Evolutionary conservation across 2,888 invertebrate genomes (phyloP), one percentile per base, ranked within the genome.

Genomic region (Chaetogeoica ovagalla): DNA sequence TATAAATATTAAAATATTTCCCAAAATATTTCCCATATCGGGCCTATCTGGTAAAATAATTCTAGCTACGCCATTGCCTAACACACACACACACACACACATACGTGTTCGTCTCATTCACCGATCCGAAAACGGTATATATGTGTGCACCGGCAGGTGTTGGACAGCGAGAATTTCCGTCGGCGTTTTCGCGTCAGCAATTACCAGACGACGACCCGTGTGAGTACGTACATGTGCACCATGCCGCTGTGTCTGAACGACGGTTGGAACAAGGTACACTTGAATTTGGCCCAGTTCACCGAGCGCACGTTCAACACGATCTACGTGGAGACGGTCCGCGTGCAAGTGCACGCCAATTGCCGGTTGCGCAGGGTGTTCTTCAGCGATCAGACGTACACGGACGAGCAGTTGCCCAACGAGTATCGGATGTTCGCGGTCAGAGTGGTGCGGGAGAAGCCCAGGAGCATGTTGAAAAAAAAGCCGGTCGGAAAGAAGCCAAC

Each of bases 301-400:
- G 11, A 39, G 2, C 5, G 13, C 39, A 13, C 39, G 55, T 74
- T 62, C 57, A 37, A 57, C 21, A 74, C 74, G 9, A 6, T 8
- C 0, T 74, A 65, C 39, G 21, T 21, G 55, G 65, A 65, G 57
- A 65, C 65, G 5, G 65, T 74, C 0, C 65, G 74, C 17, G 17
- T 74, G 6, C 65, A 65, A 15, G 55, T 74, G 39, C 65, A 74
- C 23, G 74, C 74, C 21, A 74, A 74, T 7, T 74, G 74, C 13
- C 74, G 74, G 57, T 39, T 74, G 39, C n/a, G 57, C 3, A n/a
- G 65, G 17, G 39, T 74, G 21, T 74, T 39, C 55, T 74, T 74
- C 15, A 74, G 74, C 57, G 39, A 57, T 2, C 5, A 57, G 11
- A 6, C n/a, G 17, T 74, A 65, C 39, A 11, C 9, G 5, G 55